Conservation (phyloP, 2,797 vertebrate genomes). For the Enteromius viviparus region DNA sequence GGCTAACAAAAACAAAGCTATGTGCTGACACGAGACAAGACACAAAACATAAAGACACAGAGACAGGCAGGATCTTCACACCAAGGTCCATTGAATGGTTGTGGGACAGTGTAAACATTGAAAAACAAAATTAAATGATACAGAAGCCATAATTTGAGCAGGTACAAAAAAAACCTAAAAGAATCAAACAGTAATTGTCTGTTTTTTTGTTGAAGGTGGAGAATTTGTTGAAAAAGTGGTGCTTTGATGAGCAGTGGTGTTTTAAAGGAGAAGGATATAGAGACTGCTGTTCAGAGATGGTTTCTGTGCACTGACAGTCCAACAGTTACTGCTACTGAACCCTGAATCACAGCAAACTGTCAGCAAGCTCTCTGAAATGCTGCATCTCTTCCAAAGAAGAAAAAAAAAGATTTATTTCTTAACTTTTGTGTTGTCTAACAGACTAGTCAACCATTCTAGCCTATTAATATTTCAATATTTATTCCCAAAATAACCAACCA, state of each 20-base stretch:
- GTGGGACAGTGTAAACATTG: not conserved
- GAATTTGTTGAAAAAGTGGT: not conserved
- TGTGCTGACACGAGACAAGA: too few relatives aligned
- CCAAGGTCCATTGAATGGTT: not conserved
- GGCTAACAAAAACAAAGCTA: too few relatives aligned
- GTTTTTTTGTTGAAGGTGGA: not conserved
- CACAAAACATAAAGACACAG: too few relatives aligned
- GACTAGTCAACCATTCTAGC: not conserved
- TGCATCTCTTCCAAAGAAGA: not conserved
- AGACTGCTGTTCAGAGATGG: not conserved
- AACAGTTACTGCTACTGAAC: slow-evolving; percentile 18
- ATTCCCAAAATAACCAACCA: not conserved
- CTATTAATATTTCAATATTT: not conserved
- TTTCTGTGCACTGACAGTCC: slow-evolving; percentile 19
- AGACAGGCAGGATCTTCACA: too few relatives aligned
- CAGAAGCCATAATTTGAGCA: not conserved
- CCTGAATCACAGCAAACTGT: not conserved
- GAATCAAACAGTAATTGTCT: not conserved
- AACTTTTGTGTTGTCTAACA: not conserved
- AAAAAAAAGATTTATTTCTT: not conserved
- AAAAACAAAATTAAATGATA: not conserved
- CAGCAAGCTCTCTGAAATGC: slow-evolving; percentile 1
- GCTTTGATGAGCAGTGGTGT: slow-evolving; percentile 18
- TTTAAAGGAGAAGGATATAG: slow-evolving; percentile 12
- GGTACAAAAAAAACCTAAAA: too few relatives aligned